These are phyloP conservation scores for Meandrina meandrites DNA, from an alignment of 92 coral and sea anemone species.

Conservation along the genomic window DNA sequence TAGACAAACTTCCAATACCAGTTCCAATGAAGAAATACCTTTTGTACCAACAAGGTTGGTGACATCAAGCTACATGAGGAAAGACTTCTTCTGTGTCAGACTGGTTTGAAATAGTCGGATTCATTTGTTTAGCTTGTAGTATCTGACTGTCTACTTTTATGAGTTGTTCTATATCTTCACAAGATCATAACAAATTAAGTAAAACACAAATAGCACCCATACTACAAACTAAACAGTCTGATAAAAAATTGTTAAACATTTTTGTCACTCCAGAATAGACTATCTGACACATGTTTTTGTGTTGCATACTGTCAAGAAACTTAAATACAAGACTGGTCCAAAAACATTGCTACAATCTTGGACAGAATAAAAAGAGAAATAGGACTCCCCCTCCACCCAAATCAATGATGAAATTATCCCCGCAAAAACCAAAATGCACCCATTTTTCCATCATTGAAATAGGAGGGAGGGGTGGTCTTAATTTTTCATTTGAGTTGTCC, in stretches of 20 bases:
- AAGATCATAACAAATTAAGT: too few relatives aligned
- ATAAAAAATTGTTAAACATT: neutral
- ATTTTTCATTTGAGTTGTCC: too few relatives aligned
- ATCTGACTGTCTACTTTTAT: neutral
- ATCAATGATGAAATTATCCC: too few relatives aligned
- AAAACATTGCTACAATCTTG: neutral
- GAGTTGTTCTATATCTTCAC: neutral
- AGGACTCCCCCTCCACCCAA: too few relatives aligned
- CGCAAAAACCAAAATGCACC: too few relatives aligned
- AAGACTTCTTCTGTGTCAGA: neutral
- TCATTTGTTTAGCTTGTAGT: neutral
- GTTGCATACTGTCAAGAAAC: neutral
- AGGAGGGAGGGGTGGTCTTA: too few relatives aligned
- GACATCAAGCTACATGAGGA: neutral
- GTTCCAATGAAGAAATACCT: conserved; percentile 90
- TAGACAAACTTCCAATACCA: conserved; percentile 91
- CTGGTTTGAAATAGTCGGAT: neutral
- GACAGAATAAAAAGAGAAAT: too few relatives aligned
- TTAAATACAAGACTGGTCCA: neutral
- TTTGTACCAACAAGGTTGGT: conserved; percentile 84
- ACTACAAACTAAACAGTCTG: neutral
- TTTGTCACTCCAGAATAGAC: neutral
- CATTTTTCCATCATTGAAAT: too few relatives aligned
- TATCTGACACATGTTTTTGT: neutral
- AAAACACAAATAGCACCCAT: neutral